These are phyloP conservation scores for Silurus meridionalis DNA, from an alignment of 2,113 vertebrate genomes.

Conservation along the genomic window DNA sequence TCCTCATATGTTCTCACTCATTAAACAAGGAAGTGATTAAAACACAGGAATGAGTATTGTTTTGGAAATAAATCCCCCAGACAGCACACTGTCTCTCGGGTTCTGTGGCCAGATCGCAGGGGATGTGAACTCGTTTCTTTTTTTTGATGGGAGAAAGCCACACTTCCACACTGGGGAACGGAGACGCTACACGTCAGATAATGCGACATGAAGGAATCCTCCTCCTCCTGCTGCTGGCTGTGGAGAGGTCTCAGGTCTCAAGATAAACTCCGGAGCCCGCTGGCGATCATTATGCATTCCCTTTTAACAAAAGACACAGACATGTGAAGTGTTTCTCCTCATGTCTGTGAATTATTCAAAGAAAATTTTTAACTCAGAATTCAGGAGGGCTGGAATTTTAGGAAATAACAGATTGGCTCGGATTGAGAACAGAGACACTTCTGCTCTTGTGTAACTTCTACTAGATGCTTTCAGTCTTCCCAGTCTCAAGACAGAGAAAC, in stretches of 20 bases:
- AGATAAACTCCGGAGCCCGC: constrained; percentile 77
- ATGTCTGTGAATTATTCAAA: constrained; percentile 76
- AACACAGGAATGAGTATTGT: background rate
- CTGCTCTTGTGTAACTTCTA: background rate
- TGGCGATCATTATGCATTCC: constrained; percentile 79
- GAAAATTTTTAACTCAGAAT: constrained; percentile 54
- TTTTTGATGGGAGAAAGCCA: constrained; percentile 6
- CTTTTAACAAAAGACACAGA: constrained; percentile 70
- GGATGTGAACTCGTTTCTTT: constrained; percentile 8
- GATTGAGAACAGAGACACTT: constrained; percentile 52
- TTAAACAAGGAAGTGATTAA: background rate
- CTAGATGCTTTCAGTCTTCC: background rate
- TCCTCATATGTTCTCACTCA: background rate
- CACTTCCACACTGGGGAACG: constrained; percentile 13
- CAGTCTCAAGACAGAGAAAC: background rate
- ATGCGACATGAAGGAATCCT: constrained; percentile 43
- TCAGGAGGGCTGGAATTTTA: constrained; percentile 1
- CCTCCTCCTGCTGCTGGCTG: constrained; percentile 57
- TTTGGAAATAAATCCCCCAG: background rate
- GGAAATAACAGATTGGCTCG: background rate
- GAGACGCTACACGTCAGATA: constrained; percentile 25
- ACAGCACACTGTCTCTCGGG: background rate
- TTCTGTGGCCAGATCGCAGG: background rate
- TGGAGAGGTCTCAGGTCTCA: constrained; percentile 76
- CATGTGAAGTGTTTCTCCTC: constrained; percentile 68